Conservation (phyloP, 2,888 invertebrate species). For the Philopedon plagiatum region DNA sequence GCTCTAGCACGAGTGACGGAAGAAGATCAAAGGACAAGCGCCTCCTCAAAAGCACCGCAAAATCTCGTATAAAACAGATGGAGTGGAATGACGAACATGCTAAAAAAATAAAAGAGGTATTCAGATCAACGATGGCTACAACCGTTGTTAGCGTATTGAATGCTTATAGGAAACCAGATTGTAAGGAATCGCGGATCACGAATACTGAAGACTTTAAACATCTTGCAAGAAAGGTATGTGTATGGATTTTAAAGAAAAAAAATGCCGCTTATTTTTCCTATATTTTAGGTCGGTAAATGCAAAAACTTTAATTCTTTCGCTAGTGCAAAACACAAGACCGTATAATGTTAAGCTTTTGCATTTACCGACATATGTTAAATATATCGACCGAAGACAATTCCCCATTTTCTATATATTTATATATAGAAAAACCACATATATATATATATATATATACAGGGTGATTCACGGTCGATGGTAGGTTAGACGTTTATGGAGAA, state of each 20-base stretch:
- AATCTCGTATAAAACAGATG: constrained; percentile 64
- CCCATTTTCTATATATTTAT: no score
- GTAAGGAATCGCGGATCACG: constrained; percentile 87
- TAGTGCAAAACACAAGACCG: no score
- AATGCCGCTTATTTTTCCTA: no score
- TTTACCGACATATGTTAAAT: no score
- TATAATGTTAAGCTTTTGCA: no score
- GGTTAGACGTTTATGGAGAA: no score
- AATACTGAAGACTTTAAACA: constrained; percentile 95
- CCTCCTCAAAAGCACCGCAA: constrained; percentile 56
- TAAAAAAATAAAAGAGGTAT: constrained; percentile 87
- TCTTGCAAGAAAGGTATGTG: constrained; percentile 89
- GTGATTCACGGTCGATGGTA: no score
- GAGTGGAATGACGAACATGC: constrained; percentile 71
- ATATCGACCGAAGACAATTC: no score
- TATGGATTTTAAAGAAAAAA: constrained; percentile 12
- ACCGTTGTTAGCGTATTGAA: constrained; percentile 90
- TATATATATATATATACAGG: no score
- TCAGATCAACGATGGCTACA: constrained; percentile 83
- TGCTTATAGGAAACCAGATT: constrained; percentile 89
- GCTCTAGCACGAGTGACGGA: constrained; percentile 26
- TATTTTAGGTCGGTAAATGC: no score
- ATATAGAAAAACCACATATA: no score
- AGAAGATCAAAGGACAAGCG: constrained; percentile 58
- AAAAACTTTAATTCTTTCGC: no score